Evolutionary conservation across 1,140 invertebrate species (phyloP).

Genomic region (Drosophila arizonae): DNA sequence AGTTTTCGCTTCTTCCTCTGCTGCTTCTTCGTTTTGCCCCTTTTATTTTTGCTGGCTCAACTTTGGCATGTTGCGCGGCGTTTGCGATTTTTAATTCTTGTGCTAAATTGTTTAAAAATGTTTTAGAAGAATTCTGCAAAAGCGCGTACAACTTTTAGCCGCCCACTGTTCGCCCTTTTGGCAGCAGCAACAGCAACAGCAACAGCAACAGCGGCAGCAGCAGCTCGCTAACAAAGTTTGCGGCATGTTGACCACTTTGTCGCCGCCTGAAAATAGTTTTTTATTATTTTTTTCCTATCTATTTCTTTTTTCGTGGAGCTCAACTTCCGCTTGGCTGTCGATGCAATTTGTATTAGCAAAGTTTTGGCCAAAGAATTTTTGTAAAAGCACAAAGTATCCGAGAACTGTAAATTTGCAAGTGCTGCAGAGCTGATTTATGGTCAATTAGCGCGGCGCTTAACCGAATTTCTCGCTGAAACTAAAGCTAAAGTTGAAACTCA

Average conservation of each 20-base stretch:
- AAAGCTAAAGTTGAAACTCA: no score
- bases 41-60: slow-evolving; percentile 36
- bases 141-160: slow-evolving; percentile 47
- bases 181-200: slow-evolving; percentile 53
- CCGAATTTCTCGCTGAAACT: neutral
- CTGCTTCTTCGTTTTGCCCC: slow-evolving; percentile 15
- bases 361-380: slow-evolving; percentile 66
- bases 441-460: slow-evolving; percentile 63
- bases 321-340: slow-evolving; percentile 75
- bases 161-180: slow-evolving; percentile 30
- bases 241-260: slow-evolving; percentile 80
- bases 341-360: slow-evolving; percentile 78
- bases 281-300: neutral
- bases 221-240: slow-evolving; percentile 65
- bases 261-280: slow-evolving; percentile 58
- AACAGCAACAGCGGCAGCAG: slow-evolving; percentile 39
- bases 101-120: slow-evolving; percentile 81
- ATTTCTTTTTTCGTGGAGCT: slow-evolving; percentile 7
- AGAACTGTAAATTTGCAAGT: slow-evolving; percentile 70
- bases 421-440: slow-evolving; percentile 69
- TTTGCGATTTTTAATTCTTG: slow-evolving; percentile 80
- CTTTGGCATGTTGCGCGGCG: slow-evolving; percentile 71
- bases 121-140: slow-evolving; percentile 71
- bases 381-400: slow-evolving; percentile 49
- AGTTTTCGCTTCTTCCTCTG: slow-evolving; percentile 50